Evolutionary conservation across 2,888 invertebrate genomes (phyloP).

Genomic region (Drymonia ruficornis): DNA sequence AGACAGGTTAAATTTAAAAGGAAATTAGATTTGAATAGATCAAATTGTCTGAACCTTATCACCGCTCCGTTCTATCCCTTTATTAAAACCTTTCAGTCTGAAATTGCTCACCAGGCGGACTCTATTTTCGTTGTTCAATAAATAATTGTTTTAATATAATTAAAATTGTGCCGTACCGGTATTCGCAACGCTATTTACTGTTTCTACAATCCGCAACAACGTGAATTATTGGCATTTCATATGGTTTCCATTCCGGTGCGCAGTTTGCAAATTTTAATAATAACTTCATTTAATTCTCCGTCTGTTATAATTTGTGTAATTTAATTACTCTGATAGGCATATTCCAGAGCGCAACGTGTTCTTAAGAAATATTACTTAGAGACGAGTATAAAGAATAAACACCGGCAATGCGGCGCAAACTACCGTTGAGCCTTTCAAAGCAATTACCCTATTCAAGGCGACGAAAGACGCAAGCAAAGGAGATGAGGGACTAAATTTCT

Average conservation of each 20-base stretch:
- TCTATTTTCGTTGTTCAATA: slow-evolving; percentile 19
- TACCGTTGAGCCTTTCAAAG: slow-evolving; percentile 60
- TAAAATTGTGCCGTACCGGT: slow-evolving; percentile 21
- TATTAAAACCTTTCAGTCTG: slow-evolving; percentile 29
- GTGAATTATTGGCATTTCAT: slow-evolving; percentile 26
- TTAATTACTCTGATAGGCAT: slow-evolving; percentile 34
- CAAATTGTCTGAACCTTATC: slow-evolving; percentile 62
- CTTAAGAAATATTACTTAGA: slow-evolving; percentile 44
- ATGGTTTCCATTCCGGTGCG: slow-evolving; percentile 18
- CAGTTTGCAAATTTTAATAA: slow-evolving; percentile 31
- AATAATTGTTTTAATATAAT: slow-evolving; percentile 18
- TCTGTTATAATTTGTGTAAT: slow-evolving; percentile 10
- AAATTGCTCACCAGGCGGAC: slow-evolving; percentile 24
- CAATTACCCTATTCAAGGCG: slow-evolving; percentile 69
- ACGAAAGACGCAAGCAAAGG: slow-evolving; percentile 64
- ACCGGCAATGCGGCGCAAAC: slow-evolving; percentile 48
- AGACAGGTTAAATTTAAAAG: slow-evolving; percentile 75
- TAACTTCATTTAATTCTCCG: slow-evolving; percentile 18
- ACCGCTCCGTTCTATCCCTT: slow-evolving; percentile 38
- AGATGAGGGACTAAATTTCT: slow-evolving; percentile 72
- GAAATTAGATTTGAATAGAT: slow-evolving; percentile 76
- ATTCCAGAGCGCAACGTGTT: slow-evolving; percentile 27
- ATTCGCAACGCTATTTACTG: slow-evolving; percentile 25
- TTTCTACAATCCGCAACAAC: slow-evolving; percentile 18
- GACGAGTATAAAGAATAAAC: slow-evolving; percentile 35